Base-by-base conservation (phyloP, 1,140 invertebrate species). In the Diprion similis region DNA sequence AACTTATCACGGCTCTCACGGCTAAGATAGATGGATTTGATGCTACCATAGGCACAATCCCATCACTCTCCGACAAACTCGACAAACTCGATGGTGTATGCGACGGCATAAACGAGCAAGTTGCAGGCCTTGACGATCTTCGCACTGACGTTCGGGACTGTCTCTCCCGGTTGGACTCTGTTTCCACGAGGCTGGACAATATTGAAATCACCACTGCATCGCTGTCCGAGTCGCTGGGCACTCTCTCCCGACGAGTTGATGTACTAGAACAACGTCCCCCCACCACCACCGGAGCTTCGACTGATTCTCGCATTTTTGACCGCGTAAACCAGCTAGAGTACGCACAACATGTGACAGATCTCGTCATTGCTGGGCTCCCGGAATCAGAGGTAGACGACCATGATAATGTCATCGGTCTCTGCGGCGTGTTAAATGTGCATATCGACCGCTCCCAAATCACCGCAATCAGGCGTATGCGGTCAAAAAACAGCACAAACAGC, bases 391-490 rank as follows among this genome's bases (percentile, higher is more conserved):
- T 66, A 11, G 67, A 68, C 18, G 67, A 68, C 46, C 10, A 46
- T 7, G 17, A 8, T 10, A 24, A 19, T 15, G 67, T 68, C 4
- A 13, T 19, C 8, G 13, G 24, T 18, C 13, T 68, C 67, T 68
- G 67, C 19, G 8, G 9, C 24, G 10, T 68, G 18, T 46, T 68
- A 6, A 24, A 8, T n/a, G 67, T 68, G 11, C 67, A 24, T n/a
- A 68, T 24, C 7, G 67, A 13, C 8, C 9, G 17, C 10, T 6
- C 7, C 6, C 8, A 68, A 68, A 68, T 68, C 18, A 24, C n/a
- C 9, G 9, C 10, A n/a, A 7, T 68, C 6, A 68, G 67, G 17
- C 67, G 67, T 68, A 68, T 68, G 67, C 17, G 67, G n/a, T n/a
- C n/a, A n/a, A n/a, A n/a, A n/a, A n/a, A n/a, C n/a, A n/a, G n/a